These are phyloP conservation scores for Oligia fasciuncula DNA, from an alignment of 2,888 invertebrate species.

Conservation along the genomic window DNA sequence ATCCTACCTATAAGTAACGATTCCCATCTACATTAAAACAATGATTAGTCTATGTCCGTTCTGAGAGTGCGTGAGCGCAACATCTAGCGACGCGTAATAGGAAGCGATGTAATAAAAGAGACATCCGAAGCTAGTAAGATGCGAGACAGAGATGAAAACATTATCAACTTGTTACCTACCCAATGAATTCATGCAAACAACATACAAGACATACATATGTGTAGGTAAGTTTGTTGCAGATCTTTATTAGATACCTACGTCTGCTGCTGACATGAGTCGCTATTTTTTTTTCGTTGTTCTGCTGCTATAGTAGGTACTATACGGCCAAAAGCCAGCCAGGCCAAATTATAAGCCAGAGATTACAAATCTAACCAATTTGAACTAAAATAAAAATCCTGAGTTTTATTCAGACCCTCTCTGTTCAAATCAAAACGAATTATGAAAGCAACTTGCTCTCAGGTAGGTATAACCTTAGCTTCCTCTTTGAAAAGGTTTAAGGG, in stretches of 20 bases:
- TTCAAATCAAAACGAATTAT: conserved; percentile 33
- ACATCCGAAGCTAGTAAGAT: conserved; percentile 41
- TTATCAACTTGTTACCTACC: conserved; percentile 33
- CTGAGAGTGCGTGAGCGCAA: conserved; percentile 30
- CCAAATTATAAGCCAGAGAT: background rate
- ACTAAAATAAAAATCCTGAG: background rate
- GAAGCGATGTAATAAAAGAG: conserved; percentile 68
- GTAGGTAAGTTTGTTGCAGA: conserved; percentile 10
- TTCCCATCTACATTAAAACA: conserved; percentile 25
- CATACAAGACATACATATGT: background rate
- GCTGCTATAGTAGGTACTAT: background rate
- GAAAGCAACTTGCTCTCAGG: conserved; percentile 42
- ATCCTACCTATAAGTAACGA: background rate
- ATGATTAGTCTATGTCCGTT: conserved; percentile 36
- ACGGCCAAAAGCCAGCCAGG: background rate
- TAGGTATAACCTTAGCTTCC: conserved; percentile 47
- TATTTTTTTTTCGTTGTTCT: background rate
- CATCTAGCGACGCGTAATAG: conserved; percentile 63
- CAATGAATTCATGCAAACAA: conserved; percentile 35
- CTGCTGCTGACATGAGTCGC: conserved; percentile 6
- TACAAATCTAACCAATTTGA: background rate
- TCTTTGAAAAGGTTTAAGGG: conserved; percentile 63
- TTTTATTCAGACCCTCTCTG: background rate
- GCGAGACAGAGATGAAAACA: conserved; percentile 58
- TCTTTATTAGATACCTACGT: conserved; percentile 7